Evolutionary conservation across 1,140 invertebrate genomes (phyloP).

Genomic region (Ips typographus): DNA sequence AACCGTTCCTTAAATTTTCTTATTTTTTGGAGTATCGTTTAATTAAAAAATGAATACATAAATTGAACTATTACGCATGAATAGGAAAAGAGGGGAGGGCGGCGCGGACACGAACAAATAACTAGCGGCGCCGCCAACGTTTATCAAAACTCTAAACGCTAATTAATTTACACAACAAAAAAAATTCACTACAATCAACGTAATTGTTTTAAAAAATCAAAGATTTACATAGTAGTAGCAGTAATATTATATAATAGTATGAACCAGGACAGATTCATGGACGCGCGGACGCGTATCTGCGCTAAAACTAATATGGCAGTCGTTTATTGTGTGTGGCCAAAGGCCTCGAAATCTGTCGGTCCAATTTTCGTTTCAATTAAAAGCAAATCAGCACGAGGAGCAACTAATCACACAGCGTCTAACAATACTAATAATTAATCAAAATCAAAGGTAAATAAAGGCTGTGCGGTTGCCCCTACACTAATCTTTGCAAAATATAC

Average conservation of each 20-base stretch:
- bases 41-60: neutral
- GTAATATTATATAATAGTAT: neutral
- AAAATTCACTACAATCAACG: neutral
- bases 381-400: too few relatives aligned
- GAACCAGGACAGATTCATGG: constrained; percentile 25
- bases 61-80: neutral
- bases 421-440: too few relatives aligned
- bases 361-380: constrained; percentile 1
- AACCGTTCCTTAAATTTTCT: neutral
- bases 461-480: too few relatives aligned
- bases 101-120: constrained; percentile 11
- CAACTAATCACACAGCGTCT: too few relatives aligned
- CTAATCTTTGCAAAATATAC: too few relatives aligned
- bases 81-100: neutral
- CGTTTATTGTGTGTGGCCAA: constrained; percentile 19
- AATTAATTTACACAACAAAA: neutral
- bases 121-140: constrained; percentile 4
- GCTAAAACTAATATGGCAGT: constrained; percentile 49
- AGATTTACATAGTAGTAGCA: too few relatives aligned
- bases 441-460: too few relatives aligned
- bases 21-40: neutral
- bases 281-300: constrained; percentile 33
- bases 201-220: neutral
- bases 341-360: constrained; percentile 23
- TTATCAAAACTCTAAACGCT: neutral